Base-by-base conservation (phyloP, 1,140 invertebrate genomes). In the Drosophila repletoides region DNA sequence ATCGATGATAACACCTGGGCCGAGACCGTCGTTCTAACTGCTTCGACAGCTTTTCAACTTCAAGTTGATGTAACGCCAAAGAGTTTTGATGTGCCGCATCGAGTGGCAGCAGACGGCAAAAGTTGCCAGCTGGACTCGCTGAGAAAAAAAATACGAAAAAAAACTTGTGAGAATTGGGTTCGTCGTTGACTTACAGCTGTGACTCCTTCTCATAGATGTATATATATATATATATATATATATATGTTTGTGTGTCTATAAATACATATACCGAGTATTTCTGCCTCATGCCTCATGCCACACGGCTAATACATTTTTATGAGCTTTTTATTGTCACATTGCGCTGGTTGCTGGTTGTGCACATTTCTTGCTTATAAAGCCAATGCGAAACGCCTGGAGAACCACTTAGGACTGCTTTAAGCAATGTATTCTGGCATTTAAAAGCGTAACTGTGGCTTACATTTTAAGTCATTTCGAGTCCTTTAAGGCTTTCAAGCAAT, bases 281-380 rank as follows among this genome's bases (percentile, higher is more conserved):
- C 21, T 77, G 46, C 65, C 53, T 28, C 56, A 29, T 15, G 29
- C 33, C 64, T 40, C 64, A 46, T 29, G 24, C 36, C 36, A 33
- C 33, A 22, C 22, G 64, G 72, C 73, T 77, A 84, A 83, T 83
- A 84, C 64, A 81, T 70, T 83, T 84, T 83, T 84, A 83, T 83
- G 79, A 71, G 77, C 71, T 71, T 84, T 81, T 81, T 81, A 83
- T 83, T 81, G 77, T 77, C 72, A 66, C 77, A 83, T 76, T 76
- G 75, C 79, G 77, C 77, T 81, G 77, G 72, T 63, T 81, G 69
- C 59, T 81, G 77, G 72, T 63, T 81, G 69, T 59, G 72, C 73
- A 60, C 55, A 60, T 51, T 67, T 65, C 41, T 48, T 36, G 52
- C 61, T 56, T 49, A 81, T 79, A 81, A 81, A 76, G 53, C 63